Percentiles rank a stretch among this genome's conserved stretches.
phyloP scores from a whole-genome alignment of 1,140 invertebrate species.

The Aporrectodea caliginosa region DNA sequence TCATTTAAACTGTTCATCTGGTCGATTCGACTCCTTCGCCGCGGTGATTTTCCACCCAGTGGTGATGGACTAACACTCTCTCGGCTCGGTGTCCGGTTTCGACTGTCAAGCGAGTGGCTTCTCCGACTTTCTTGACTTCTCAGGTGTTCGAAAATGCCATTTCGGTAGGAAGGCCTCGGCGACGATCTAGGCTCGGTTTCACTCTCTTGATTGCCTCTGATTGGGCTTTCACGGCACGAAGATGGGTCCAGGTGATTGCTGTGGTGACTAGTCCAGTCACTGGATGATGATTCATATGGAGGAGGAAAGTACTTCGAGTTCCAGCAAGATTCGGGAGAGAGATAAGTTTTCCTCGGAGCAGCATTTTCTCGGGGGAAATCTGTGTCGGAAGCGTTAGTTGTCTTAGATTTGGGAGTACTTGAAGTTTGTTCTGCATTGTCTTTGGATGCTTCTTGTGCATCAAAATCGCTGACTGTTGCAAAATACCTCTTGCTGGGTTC shows the following conservation, averaged over 20 bases:
- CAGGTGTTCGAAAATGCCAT: neutral
- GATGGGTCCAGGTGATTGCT: neutral
- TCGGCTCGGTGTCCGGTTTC: neutral
- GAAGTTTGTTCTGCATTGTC: neutral
- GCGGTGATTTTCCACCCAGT: neutral
- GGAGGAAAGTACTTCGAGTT: neutral
- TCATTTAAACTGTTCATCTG: constrained; percentile 12
- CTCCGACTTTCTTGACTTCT: neutral
- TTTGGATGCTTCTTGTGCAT: neutral
- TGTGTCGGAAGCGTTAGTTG: neutral
- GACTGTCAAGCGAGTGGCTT: neutral
- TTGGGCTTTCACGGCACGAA: neutral
- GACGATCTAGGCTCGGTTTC: neutral
- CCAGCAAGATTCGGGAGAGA: neutral
- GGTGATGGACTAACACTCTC: neutral
- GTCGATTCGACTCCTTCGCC: constrained; percentile 1
- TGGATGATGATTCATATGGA: neutral
- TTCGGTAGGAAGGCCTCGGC: neutral
- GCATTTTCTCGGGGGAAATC: neutral
- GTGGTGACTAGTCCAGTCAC: neutral
- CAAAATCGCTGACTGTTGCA: neutral
- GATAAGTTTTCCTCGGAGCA: neutral
- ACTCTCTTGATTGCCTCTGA: neutral
- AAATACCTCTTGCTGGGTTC: neutral
- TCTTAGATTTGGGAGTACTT: neutral